Evolutionary conservation across 23 tunicate species (phyloP).

Genomic region (Ciona savignyi): DNA sequence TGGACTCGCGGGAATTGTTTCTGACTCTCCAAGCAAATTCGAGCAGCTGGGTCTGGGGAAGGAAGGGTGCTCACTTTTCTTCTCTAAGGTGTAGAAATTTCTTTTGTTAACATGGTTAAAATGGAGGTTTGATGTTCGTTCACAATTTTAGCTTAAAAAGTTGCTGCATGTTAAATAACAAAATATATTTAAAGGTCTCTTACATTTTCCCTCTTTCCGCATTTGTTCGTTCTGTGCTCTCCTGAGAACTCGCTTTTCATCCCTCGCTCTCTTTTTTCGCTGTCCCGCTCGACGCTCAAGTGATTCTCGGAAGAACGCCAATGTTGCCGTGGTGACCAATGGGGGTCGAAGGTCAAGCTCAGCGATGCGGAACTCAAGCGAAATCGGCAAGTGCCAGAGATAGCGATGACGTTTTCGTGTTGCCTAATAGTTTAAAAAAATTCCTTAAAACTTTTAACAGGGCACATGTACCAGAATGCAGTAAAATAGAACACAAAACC

Average conservation of each 20-base stretch:
- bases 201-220: constrained; percentile 60
- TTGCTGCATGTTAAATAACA: too few relatives aligned
- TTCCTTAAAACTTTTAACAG: too few relatives aligned
- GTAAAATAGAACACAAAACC: too few relatives aligned
- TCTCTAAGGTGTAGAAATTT: too few relatives aligned
- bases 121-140: too few relatives aligned
- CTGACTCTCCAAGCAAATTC: constrained; percentile 39
- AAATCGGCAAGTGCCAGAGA: constrained; percentile 74
- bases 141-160: too few relatives aligned
- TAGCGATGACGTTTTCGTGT: constrained; percentile 58
- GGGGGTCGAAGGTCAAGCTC: constrained; percentile 89
- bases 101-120: too few relatives aligned
- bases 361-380: constrained; percentile 54
- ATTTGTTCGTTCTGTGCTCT: constrained; percentile 42
- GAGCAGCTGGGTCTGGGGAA: constrained; percentile 43
- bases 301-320: constrained; percentile 30
- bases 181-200: not conserved
- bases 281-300: constrained; percentile 29
- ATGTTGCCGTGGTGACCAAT: constrained; percentile 38
- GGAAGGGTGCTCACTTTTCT: too few relatives aligned
- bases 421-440: too few relatives aligned
- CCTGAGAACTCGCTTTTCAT: constrained; percentile 52
- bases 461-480: too few relatives aligned
- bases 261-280: constrained; percentile 51
- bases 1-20: constrained; percentile 50